Conservation (phyloP, 2,797 vertebrate species). For the Fistularia commersonii region DNA sequence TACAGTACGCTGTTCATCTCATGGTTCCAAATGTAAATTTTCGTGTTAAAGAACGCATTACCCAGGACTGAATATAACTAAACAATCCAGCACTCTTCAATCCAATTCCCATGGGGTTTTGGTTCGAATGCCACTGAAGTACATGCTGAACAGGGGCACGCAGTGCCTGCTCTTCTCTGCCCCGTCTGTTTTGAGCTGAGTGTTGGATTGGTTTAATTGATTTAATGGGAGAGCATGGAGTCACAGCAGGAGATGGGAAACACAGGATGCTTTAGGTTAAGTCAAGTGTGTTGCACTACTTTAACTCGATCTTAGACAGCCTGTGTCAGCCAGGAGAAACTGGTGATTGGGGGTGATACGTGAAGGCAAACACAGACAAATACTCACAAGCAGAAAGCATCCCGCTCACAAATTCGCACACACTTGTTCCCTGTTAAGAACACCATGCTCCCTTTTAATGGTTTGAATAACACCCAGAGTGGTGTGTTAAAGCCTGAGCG, state of each 20-base stretch:
- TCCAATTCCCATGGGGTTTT: slow-evolving; percentile 61
- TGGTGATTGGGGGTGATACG: slow-evolving; percentile 38
- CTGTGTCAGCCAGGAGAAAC: slow-evolving; percentile 48
- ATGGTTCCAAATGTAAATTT: slow-evolving; percentile 49
- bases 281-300: slow-evolving; percentile 68
- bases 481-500: slow-evolving; percentile 53
- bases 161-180: slow-evolving; percentile 58
- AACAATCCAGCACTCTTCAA: slow-evolving; percentile 64
- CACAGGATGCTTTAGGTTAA: slow-evolving; percentile 59
- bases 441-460: slow-evolving; percentile 73
- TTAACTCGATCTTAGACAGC: slow-evolving; percentile 60
- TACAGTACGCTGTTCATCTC: slow-evolving; percentile 56
- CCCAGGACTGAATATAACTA: slow-evolving; percentile 53
- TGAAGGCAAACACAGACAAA: slow-evolving; percentile 19
- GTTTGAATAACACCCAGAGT: slow-evolving; percentile 77
- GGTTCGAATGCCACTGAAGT: slow-evolving; percentile 70
- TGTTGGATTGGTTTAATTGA: slow-evolving; percentile 76
- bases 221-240: slow-evolving; percentile 71
- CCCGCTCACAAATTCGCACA: slow-evolving; percentile 45
- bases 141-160: slow-evolving; percentile 57
- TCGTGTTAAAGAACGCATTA: slow-evolving; percentile 45
- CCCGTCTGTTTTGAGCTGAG: slow-evolving; percentile 63
- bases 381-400: slow-evolving; percentile 14
- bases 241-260: slow-evolving; percentile 60
- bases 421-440: slow-evolving; percentile 58